Evolutionary conservation across 1,140 invertebrate species (phyloP).

Genomic region (Nymphalis io): DNA sequence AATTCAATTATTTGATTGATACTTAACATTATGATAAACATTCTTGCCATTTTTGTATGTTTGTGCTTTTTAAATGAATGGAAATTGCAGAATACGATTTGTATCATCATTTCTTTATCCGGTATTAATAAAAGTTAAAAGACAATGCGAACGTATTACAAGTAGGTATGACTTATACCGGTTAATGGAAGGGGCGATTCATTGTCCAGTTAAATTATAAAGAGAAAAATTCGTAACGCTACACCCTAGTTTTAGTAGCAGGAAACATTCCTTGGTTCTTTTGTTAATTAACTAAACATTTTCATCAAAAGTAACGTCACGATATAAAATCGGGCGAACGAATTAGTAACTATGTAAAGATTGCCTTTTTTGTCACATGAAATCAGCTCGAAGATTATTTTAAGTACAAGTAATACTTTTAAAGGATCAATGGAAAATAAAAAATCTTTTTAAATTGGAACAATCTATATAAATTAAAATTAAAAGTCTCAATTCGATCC

Average conservation of each 20-base stretch:
- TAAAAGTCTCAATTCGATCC: no score
- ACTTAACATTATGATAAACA: no score
- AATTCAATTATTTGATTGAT: no score
- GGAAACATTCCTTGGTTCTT: not conserved
- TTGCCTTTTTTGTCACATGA: not conserved
- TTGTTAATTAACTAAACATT: not conserved
- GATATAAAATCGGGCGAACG: not conserved
- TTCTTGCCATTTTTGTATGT: no score
- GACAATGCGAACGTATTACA: not conserved
- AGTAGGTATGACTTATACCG: slow-evolving; percentile 2
- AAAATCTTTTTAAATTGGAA: not conserved
- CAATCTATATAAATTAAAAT: no score
- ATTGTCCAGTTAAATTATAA: slow-evolving; percentile 19
- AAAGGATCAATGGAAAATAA: not conserved
- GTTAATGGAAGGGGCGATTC: slow-evolving; percentile 13
- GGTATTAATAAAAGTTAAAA: not conserved
- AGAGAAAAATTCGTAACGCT: slow-evolving; percentile 21
- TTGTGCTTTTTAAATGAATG: no score
- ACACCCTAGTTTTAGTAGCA: slow-evolving; percentile 18
- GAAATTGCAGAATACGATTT: no score
- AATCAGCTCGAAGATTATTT: not conserved
- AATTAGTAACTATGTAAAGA: not conserved
- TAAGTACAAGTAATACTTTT: not conserved
- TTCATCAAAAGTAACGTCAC: not conserved
- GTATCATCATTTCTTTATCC: not conserved